Evolutionary conservation across 2,113 vertebrate species (phyloP), one percentile per base, ranked within the genome.

Genomic region (Galbula dea): DNA sequence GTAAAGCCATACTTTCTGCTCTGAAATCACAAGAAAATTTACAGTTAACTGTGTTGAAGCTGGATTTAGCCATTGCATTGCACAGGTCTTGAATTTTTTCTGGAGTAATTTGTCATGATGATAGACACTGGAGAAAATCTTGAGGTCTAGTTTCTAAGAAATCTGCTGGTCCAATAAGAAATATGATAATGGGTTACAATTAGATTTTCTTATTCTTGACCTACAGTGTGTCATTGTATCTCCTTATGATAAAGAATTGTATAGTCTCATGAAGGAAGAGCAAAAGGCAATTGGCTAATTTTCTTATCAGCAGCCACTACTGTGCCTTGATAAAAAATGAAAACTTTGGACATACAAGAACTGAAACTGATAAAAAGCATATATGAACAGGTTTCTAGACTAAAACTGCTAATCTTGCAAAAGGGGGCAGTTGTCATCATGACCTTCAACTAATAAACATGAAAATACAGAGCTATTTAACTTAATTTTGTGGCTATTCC

Each of bases 401-500:
- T 41, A 51, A 88, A 95, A 75, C 26, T 71, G 57, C 43, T 94
- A 78, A 90, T 74, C 81, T 89, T 93, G 62, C 30, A 96, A 93
- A 90, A 95, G 71, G n/a, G n/a, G 13, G 9, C 24, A 90, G 88
- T 95, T 94, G 87, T 96, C 91, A 55, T 82, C 46, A 83, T 90
- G 80, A 95, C 86, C 83, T 94, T 94, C 84, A 94, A 88, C 86
- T 86, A 96, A 95, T 79, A 96, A 88, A 94, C 86, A 96, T 96
- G 83, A 76, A 95, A 81, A 93, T 82, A 88, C 71, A 94, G 58
- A 95, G 59, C 39, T 93, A 92, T 97, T 96, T 97, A 94, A 95
- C 80, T 95, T 88, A 96, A 95, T 97, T 97, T 97, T 75, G 48
- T 81, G 69, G 46, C 73, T 97, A 88, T 93, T 96, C 87, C 91